Conservation (phyloP, 1,140 invertebrate genomes). For the Sinella curviseta region DNA sequence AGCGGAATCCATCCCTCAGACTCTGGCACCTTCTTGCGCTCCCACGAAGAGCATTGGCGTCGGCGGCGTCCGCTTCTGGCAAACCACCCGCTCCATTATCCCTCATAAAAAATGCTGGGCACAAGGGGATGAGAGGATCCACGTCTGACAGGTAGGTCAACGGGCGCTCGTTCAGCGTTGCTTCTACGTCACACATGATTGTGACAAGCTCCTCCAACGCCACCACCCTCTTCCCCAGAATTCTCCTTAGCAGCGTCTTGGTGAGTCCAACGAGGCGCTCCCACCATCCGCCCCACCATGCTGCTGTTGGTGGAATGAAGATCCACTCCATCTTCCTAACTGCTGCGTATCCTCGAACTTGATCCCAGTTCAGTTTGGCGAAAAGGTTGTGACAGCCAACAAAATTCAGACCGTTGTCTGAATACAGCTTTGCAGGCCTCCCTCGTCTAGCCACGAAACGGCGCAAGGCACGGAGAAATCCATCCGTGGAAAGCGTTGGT, state of each 20-base stretch:
- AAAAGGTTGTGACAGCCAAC: constrained; percentile 46
- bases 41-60: neutral
- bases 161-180: constrained; percentile 29
- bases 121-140: constrained; percentile 8
- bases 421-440: constrained; percentile 50
- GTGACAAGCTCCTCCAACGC: constrained; percentile 21
- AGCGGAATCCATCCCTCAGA: constrained; percentile 5
- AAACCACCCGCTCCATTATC: too few species aligned
- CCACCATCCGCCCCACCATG: constrained; percentile 53
- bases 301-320: constrained; percentile 48
- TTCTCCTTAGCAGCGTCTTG: constrained; percentile 40
- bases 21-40: neutral
- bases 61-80: neutral
- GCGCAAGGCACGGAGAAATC: constrained; percentile 53
- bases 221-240: constrained; percentile 36
- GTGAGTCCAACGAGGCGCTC: constrained; percentile 51
- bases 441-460: constrained; percentile 55
- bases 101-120: too few species aligned
- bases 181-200: too few species aligned
- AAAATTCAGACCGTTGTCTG: constrained; percentile 56
- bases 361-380: constrained; percentile 26
- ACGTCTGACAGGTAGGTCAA: constrained; percentile 2
- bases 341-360: neutral
- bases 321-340: constrained; percentile 38
- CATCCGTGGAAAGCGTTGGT: constrained; percentile 51